A percentile compares a stretch with the other conserved stretches of the same genome.
phyloP scores from a whole-genome alignment of 2,888 invertebrate species.

The Linyphia triangularis region DNA sequence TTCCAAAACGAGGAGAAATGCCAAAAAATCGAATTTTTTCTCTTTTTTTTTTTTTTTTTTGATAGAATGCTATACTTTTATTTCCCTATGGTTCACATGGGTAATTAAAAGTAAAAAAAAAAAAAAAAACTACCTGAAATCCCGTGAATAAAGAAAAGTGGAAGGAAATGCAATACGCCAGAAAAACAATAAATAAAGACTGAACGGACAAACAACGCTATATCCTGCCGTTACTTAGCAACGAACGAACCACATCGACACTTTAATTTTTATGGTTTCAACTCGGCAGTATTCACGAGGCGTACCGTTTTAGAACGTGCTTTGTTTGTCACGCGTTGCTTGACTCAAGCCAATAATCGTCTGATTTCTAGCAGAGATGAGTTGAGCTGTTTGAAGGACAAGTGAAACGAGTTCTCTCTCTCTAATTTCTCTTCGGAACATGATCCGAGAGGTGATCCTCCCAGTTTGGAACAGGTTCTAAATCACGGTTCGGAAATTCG shows the following conservation, averaged over 20 bases:
- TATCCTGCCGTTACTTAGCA: conserved; percentile 33
- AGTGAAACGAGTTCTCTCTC: neutral
- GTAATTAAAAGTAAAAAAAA: no score
- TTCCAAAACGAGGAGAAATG: no score
- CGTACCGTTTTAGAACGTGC: conserved; percentile 13
- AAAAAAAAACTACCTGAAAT: no score
- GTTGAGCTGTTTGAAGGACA: conserved; percentile 1
- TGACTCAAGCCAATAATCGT: neutral
- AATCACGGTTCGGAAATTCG: neutral
- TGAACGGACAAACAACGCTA: neutral
- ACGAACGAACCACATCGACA: neutral
- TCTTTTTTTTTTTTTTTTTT: no score
- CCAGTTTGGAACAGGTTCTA: neutral
- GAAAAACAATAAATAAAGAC: neutral
- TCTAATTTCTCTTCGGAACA: neutral
- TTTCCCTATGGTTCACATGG: no score
- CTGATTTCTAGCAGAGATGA: neutral
- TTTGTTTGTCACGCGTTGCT: neutral
- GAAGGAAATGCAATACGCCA: neutral
- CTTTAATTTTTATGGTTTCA: conserved; percentile 22
- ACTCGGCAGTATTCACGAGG: conserved; percentile 6
- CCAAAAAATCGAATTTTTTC: no score
- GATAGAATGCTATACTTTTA: no score
- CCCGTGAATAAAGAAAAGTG: neutral
- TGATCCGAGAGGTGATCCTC: neutral